phyloP scores from a whole-genome alignment of 2,888 invertebrate genomes.

The Rapana venosa region DNA sequence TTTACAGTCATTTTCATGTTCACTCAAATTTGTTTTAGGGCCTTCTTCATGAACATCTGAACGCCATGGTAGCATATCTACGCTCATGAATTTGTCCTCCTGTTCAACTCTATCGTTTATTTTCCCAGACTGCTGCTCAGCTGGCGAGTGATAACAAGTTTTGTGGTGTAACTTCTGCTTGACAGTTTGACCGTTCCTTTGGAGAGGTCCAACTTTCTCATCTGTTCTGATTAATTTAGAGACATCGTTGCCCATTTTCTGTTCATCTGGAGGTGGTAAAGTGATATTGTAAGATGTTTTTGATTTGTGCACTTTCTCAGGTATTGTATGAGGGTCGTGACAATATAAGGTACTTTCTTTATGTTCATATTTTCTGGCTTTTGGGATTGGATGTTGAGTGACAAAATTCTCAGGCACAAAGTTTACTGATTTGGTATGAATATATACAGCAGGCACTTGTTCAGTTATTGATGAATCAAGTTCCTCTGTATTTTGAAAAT shows the following conservation, averaged over 20 bases:
- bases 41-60: too few species aligned
- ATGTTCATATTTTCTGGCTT: neutral
- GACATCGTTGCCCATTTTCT: too few species aligned
- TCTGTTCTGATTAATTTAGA: neutral
- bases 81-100: too few species aligned
- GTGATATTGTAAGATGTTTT: neutral
- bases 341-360: too few species aligned
- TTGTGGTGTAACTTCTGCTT: too few species aligned
- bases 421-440: neutral
- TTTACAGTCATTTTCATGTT: too few species aligned
- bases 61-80: too few species aligned
- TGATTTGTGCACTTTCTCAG: neutral
- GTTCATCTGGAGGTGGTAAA: neutral
- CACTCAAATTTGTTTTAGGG: too few species aligned
- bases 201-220: neutral
- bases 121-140: too few species aligned
- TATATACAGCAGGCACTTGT: neutral
- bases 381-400: neutral
- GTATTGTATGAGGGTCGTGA: slow-evolving; percentile 3
- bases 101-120: too few species aligned
- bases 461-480: neutral
- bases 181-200: too few species aligned
- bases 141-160: too few species aligned
- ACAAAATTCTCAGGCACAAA: neutral
- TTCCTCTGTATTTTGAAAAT: neutral